Base-by-base conservation (phyloP, 2,888 invertebrate genomes). In the Danaus chrysippus region DNA sequence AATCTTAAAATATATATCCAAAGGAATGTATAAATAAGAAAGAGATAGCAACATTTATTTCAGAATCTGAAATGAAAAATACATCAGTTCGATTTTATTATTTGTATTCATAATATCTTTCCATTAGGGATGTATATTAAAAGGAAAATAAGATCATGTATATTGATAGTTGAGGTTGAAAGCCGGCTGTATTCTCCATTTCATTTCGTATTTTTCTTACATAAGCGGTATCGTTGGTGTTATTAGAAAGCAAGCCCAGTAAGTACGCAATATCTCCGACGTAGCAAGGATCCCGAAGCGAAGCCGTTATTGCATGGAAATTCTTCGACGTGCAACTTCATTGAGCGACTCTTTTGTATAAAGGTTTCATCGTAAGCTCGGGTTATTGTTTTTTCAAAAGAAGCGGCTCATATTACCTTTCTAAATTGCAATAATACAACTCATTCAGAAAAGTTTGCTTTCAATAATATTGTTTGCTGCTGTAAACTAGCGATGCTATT, bases 341-440 rank as follows among this genome's bases (percentile, higher is more conserved):
- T 89, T 85, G 86, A 83, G 82, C 78, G 81, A 81, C 83, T 83
- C 78, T 86, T 87, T 86, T 84, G 85, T 86, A 83, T 86, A 88
- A 86, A 86, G 86, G 83, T 83, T 83, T 78, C 85, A 79, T 77
- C 76, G 81, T 83, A 78, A 84, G 85, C 83, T 79, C 75, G 73
- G 83, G 83, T 87, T 91, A 91, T 91, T 90, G 90, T 90, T 91
- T 88, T n/a, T 87, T 86, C 86, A 82, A 87, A 86, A 85, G 77
- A 77, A 78, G 76, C 80, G 79, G 80, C 80, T 82, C 83, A 81
- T 86, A 86, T 89, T 87, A 81, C 84, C 79, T 82, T 81, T 73
- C 73, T 75, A 76, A 84, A 82, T 84, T 82, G 77, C 78, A 82
- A 86, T 78, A 82, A 82, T 78, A 80, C 80, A 79, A 77, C 80